A percentile compares a stretch with the other conserved stretches of the same genome.
Evolutionary conservation across 2,888 invertebrate genomes (phyloP).

Genomic region (Aphodius granarius): DNA sequence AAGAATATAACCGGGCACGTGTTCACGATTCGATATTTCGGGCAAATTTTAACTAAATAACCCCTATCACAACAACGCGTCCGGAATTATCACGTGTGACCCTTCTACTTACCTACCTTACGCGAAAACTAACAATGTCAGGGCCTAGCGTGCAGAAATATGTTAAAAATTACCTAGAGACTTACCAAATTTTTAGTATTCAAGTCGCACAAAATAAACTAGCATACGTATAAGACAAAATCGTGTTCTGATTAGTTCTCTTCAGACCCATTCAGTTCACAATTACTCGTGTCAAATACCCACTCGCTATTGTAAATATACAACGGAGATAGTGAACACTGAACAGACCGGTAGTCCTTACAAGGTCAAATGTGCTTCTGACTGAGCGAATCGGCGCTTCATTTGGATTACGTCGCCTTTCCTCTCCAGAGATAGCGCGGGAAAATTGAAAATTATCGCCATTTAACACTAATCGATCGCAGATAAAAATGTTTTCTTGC

Average conservation of each 20-base stretch:
- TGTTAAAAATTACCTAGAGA: slow-evolving; percentile 23
- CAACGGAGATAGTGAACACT: slow-evolving; percentile 20
- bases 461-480: not conserved
- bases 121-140: slow-evolving; percentile 29
- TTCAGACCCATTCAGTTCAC: slow-evolving; percentile 34
- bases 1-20: not conserved
- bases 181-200: slow-evolving; percentile 34
- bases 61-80: not conserved
- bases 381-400: slow-evolving; percentile 19
- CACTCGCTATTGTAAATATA: slow-evolving; percentile 29
- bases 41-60: not conserved
- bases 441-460: slow-evolving; percentile 16
- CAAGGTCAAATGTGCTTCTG: slow-evolving; percentile 34
- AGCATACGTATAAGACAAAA: slow-evolving; percentile 32
- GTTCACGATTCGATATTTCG: not conserved
- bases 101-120: slow-evolving; percentile 25
- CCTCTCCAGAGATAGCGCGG: slow-evolving; percentile 22
- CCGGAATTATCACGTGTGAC: slow-evolving; percentile 32
- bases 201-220: slow-evolving; percentile 36
- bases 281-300: slow-evolving; percentile 31
- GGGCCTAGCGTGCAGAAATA: slow-evolving; percentile 23
- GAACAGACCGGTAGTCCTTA: slow-evolving; percentile 34
- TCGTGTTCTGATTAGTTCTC: slow-evolving; percentile 27
- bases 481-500: not conserved
- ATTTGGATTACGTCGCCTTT: slow-evolving; percentile 35